Percentiles rank a stretch among this genome's conserved stretches.
Evolutionary conservation across 2,888 invertebrate species (phyloP).

Genomic region (Aleiodes leptofemur): DNA sequence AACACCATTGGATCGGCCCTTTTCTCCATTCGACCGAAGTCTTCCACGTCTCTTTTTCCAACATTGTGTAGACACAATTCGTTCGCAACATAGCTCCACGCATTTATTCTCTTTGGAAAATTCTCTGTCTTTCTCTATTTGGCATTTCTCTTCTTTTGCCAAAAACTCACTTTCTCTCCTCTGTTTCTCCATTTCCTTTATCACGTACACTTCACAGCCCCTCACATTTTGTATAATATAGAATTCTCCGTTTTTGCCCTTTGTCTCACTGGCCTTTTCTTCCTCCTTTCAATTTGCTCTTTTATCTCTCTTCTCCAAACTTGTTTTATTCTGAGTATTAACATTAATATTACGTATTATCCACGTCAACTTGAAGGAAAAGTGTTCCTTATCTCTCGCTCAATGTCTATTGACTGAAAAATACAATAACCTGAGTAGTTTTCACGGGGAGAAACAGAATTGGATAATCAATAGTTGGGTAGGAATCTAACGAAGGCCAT

Average conservation of each 20-base stretch:
- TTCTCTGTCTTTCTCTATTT: conserved; percentile 37
- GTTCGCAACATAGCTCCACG: conserved; percentile 44
- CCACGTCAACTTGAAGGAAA: no score
- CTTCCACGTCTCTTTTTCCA: conserved; percentile 35
- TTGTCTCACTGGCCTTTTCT: background rate
- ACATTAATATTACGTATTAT: no score
- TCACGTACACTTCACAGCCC: background rate
- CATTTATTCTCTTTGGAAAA: conserved; percentile 44
- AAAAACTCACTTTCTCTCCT: conserved; percentile 3
- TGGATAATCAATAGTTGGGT: no score
- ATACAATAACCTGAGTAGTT: no score
- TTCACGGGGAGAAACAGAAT: no score
- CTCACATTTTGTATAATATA: background rate
- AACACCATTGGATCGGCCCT: conserved; percentile 52
- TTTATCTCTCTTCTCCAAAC: conserved; percentile 14
- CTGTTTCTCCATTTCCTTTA: conserved; percentile 1
- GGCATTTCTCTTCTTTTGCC: conserved; percentile 25
- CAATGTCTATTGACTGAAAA: no score
- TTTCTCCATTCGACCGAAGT: conserved; percentile 60
- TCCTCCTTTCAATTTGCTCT: background rate
- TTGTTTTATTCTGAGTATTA: no score
- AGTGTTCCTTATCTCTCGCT: no score
- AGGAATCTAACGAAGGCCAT: no score
- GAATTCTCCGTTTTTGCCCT: background rate
- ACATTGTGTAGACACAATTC: conserved; percentile 11